Conservation (phyloP, 2,797 vertebrate species). For the Lepilemur ruficaudatus region DNA sequence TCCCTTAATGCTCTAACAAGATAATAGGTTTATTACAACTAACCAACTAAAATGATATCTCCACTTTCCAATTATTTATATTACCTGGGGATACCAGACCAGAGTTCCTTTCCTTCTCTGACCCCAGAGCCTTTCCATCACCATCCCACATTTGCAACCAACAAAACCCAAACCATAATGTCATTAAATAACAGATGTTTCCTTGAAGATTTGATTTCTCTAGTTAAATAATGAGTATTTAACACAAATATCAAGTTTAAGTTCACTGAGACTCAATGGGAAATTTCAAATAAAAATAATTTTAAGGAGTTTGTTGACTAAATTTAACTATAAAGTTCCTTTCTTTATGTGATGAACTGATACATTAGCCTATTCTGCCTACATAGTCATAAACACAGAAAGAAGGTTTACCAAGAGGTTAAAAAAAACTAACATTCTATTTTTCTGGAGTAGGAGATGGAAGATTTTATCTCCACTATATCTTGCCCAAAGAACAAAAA, state of each 20-base stretch:
- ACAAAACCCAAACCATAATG: not conserved
- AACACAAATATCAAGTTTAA: conserved; percentile 18
- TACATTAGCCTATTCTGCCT: not conserved
- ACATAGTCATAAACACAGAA: not conserved
- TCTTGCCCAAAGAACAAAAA: not conserved
- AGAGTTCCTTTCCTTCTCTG: not conserved
- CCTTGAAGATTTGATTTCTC: not conserved
- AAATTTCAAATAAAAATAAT: conserved; percentile 55
- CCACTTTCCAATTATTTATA: conserved; percentile 56
- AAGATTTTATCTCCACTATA: not conserved
- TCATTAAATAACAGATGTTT: not conserved
- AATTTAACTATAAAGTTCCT: not conserved
- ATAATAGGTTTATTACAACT: conserved; percentile 80
- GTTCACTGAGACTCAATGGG: not conserved
- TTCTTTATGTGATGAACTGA: not conserved
- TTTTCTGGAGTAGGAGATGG: conserved; percentile 8
- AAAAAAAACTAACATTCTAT: not conserved
- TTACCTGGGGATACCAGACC: conserved; percentile 50
- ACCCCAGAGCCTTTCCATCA: not conserved
- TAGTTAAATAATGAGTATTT: not conserved
- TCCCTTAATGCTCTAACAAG: conserved; percentile 80
- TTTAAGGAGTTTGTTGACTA: not conserved
- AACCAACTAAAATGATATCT: conserved; percentile 77
- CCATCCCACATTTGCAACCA: not conserved
- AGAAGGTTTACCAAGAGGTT: not conserved